Conservation (phyloP, 1,140 invertebrate genomes). For the Drosophila tropicalis region DNA sequence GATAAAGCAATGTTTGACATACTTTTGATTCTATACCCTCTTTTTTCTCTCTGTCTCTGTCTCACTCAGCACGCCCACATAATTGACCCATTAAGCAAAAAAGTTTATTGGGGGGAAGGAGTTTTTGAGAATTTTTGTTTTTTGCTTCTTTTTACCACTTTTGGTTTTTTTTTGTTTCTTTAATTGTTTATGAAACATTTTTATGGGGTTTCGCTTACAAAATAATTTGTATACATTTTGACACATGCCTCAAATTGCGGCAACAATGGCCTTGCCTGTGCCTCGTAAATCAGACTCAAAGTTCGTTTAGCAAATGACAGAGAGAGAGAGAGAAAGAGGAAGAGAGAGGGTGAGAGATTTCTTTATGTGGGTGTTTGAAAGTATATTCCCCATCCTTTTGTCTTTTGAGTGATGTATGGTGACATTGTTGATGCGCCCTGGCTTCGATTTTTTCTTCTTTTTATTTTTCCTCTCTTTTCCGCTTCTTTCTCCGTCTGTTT, state of each 20-base stretch:
- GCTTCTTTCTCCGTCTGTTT: background rate
- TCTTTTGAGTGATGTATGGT: conserved; percentile 57
- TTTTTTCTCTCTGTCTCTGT: background rate
- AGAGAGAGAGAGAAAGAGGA: no score
- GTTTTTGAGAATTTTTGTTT: conserved; percentile 17
- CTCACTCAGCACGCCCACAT: background rate
- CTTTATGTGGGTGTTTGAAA: conserved; percentile 42
- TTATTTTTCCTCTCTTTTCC: background rate
- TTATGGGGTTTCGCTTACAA: conserved; percentile 44
- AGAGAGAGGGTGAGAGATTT: background rate
- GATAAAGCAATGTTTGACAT: conserved; percentile 46
- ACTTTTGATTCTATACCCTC: conserved; percentile 19
- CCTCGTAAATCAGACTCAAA: conserved; percentile 50
- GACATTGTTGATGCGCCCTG: conserved; percentile 36
- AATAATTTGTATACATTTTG: conserved; percentile 43
- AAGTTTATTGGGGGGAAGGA: background rate
- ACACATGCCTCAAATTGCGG: conserved; percentile 50
- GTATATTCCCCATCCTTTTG: conserved; percentile 35
- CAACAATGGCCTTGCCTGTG: conserved; percentile 40
- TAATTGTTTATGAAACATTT: conserved; percentile 16
- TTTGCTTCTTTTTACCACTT: background rate
- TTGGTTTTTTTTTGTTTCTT: background rate
- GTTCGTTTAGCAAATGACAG: background rate
- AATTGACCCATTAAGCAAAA: conserved; percentile 29
- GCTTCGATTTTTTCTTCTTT: conserved; percentile 1